These are phyloP conservation scores for Palythoa caribaeorum DNA, from an alignment of 92 coral and sea anemone species.

Conservation along the genomic window DNA sequence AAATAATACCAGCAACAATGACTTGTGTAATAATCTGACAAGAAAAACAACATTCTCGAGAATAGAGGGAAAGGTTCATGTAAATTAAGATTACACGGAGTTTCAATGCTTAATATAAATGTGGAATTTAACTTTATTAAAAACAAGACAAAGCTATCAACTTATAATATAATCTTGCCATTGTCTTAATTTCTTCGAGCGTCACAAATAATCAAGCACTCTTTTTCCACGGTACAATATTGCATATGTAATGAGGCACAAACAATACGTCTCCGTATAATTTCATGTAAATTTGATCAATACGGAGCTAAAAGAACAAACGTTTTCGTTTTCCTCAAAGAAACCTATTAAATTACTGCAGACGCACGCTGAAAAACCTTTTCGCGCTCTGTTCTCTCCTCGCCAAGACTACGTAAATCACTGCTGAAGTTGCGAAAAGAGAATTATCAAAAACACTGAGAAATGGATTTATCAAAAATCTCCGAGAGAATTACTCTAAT, in stretches of 20 bases:
- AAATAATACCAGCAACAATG: too few species aligned
- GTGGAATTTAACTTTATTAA: too few species aligned
- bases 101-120: too few species aligned
- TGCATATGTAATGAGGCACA: background rate
- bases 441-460: background rate
- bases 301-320: background rate
- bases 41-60: too few species aligned
- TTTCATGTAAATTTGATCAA: slow-evolving; percentile 11
- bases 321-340: background rate
- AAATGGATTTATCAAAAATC: slow-evolving; percentile 16
- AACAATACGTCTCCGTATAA: background rate
- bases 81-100: too few species aligned
- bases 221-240: background rate
- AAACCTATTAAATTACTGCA: background rate
- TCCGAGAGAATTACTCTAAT: slow-evolving; percentile 5
- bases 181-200: too few species aligned
- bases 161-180: too few species aligned
- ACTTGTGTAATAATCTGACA: too few species aligned
- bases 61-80: too few species aligned
- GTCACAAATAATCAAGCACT: background rate
- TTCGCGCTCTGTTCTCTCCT: background rate
- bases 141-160: too few species aligned
- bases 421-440: background rate
- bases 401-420: background rate
- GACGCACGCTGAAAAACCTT: background rate